A percentile compares a stretch with the other conserved stretches of the same genome.
These are phyloP conservation scores for Catamblyrhynchus diadema DNA, from an alignment of 2,797 vertebrate genomes.

Conservation along the genomic window DNA sequence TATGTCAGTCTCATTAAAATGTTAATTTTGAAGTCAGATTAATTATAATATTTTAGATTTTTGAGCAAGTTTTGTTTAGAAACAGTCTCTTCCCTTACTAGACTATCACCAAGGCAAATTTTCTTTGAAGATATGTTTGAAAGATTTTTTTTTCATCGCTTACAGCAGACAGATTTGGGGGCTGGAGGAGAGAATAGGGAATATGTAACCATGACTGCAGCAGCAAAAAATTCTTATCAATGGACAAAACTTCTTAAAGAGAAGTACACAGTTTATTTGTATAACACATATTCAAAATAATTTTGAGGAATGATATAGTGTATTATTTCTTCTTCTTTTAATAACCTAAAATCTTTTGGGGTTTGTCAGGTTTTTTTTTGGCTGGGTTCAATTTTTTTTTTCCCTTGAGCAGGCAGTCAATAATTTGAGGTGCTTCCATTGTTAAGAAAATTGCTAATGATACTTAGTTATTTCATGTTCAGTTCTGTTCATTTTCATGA, in stretches of 20 bases:
- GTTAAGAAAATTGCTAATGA: not conserved
- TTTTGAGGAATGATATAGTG: not conserved
- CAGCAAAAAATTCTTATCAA: not conserved
- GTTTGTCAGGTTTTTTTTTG: fast-evolving
- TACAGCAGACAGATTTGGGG: not conserved
- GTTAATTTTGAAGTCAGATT: not conserved
- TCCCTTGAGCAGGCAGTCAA: not conserved
- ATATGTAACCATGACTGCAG: not conserved
- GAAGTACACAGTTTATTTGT: not conserved
- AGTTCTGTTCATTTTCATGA: not conserved
- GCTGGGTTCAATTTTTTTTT: not conserved
- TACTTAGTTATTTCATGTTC: not conserved
- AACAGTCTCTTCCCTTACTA: not conserved
- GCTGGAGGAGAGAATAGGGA: not conserved
- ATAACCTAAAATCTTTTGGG: not conserved
- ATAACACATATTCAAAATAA: not conserved
- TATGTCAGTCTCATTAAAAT: not conserved
- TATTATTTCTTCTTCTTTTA: not conserved
- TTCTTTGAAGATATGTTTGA: not conserved
- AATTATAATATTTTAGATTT: not conserved
- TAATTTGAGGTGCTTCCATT: not conserved
- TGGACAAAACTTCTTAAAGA: not conserved
- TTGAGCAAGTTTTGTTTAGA: not conserved
- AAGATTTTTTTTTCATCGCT: not conserved
- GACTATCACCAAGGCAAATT: not conserved